phyloP scores from a whole-genome alignment of 2,888 invertebrate genomes.

The Diarsia dahlii region DNA sequence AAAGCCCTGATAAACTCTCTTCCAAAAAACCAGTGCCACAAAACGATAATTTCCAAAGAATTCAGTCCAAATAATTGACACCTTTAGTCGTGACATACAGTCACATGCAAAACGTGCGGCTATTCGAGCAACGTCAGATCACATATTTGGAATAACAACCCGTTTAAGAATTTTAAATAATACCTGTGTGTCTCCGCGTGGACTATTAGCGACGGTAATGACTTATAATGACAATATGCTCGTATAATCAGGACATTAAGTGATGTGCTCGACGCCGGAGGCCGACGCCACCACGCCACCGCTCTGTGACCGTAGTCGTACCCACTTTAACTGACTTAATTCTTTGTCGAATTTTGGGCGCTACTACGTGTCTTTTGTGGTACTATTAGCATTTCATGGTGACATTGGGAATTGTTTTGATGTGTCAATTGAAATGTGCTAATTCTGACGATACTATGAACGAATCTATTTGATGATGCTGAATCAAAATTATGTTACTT shows the following conservation, averaged over 20 bases:
- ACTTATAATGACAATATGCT: constrained; percentile 84
- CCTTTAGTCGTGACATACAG: constrained; percentile 55
- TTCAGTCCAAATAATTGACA: constrained; percentile 48
- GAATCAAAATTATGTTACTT: background rate
- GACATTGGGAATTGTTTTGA: constrained; percentile 16
- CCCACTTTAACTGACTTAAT: constrained; percentile 35
- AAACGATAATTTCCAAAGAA: constrained; percentile 44
- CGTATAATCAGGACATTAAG: constrained; percentile 82
- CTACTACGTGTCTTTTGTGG: constrained; percentile 52
- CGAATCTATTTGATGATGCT: background rate
- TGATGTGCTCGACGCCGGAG: constrained; percentile 67
- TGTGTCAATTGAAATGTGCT: constrained; percentile 8
- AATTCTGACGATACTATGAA: background rate
- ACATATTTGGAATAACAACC: constrained; percentile 81
- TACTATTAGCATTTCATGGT: constrained; percentile 21
- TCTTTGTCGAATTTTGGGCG: constrained; percentile 28
- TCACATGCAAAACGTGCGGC: constrained; percentile 48
- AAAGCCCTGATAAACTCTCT: background rate
- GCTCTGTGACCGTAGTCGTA: constrained; percentile 40
- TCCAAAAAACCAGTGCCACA: constrained; percentile 16
- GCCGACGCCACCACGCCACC: constrained; percentile 64
- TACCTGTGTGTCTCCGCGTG: constrained; percentile 78
- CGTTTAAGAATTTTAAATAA: constrained; percentile 82
- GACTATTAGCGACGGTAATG: constrained; percentile 87
- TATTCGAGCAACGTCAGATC: constrained; percentile 72